phyloP scores from a whole-genome alignment of 2,888 invertebrate genomes.

The Azorinus chamasolen region DNA sequence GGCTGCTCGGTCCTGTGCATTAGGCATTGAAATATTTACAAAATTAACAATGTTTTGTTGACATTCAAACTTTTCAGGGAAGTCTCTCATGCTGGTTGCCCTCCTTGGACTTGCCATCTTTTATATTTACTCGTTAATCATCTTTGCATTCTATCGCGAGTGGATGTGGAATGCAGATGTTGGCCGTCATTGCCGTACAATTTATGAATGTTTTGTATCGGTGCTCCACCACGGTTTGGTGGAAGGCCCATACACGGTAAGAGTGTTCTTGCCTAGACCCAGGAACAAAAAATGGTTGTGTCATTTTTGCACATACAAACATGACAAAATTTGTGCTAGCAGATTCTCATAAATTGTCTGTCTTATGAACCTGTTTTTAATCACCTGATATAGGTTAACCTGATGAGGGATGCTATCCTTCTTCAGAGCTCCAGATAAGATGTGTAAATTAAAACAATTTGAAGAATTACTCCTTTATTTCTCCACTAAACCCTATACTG shows the following conservation, averaged over 20 bases:
- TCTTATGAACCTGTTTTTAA: no score
- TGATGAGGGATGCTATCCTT: no score
- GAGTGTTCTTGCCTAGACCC: constrained; percentile 2
- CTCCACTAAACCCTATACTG: no score
- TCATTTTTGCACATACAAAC: no score
- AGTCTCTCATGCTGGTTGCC: constrained; percentile 82
- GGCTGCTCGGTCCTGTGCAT: no score
- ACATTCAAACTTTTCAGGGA: constrained; percentile 68
- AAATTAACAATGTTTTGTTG: no score
- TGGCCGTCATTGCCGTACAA: constrained; percentile 80
- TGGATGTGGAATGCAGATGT: constrained; percentile 33
- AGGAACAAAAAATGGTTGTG: neutral
- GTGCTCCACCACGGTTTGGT: constrained; percentile 83
- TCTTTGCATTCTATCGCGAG: constrained; percentile 81
- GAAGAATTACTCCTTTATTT: no score
- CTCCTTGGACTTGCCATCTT: constrained; percentile 81
- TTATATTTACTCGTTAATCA: constrained; percentile 81
- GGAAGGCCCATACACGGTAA: constrained; percentile 79
- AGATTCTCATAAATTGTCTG: neutral
- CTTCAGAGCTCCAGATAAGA: no score
- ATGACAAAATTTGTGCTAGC: no score
- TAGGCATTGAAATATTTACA: no score
- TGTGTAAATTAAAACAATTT: no score
- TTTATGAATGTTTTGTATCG: constrained; percentile 83
- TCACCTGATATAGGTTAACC: no score